phyloP scores from a whole-genome alignment of 2,888 invertebrate species.

The Noctuana brunneofusca region DNA sequence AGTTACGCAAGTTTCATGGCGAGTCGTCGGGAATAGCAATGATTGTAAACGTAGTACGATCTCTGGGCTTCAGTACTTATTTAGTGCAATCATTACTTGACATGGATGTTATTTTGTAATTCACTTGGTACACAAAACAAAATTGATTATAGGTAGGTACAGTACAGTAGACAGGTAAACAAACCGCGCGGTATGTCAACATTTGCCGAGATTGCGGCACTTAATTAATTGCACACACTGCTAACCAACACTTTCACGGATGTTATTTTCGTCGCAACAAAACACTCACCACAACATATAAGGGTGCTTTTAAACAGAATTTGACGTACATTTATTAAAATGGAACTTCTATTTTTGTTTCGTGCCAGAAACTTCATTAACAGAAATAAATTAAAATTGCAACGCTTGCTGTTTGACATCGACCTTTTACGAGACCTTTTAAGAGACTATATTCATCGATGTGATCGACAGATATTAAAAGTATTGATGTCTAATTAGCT shows the following conservation, averaged over 20 bases:
- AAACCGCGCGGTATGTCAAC: conserved; percentile 41
- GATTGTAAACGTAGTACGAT: too few species aligned
- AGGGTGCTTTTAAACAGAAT: not conserved
- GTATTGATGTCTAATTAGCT: not conserved
- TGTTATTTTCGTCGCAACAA: conserved; percentile 6
- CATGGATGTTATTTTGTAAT: too few species aligned
- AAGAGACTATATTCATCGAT: not conserved
- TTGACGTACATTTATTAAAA: not conserved
- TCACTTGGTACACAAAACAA: too few species aligned
- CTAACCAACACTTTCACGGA: conserved; percentile 30
- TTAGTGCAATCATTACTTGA: too few species aligned
- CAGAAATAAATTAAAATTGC: conserved; percentile 8
- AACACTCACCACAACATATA: conserved; percentile 6
- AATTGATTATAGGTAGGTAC: not conserved
- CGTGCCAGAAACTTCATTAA: not conserved
- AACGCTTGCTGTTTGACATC: not conserved
- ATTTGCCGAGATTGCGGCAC: conserved; percentile 50
- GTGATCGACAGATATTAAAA: not conserved
- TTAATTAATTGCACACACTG: conserved; percentile 55
- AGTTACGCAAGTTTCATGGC: too few species aligned
- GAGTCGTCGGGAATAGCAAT: too few species aligned
- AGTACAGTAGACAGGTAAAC: not conserved
- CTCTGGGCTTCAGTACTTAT: too few species aligned
- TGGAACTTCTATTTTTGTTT: conserved; percentile 1
- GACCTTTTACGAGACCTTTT: not conserved